A percentile compares a stretch with the other conserved stretches of the same genome.
These are phyloP conservation scores for Hydrochoerus hydrochaeris DNA, from an alignment of 2,113 vertebrate genomes.

Conservation along the genomic window DNA sequence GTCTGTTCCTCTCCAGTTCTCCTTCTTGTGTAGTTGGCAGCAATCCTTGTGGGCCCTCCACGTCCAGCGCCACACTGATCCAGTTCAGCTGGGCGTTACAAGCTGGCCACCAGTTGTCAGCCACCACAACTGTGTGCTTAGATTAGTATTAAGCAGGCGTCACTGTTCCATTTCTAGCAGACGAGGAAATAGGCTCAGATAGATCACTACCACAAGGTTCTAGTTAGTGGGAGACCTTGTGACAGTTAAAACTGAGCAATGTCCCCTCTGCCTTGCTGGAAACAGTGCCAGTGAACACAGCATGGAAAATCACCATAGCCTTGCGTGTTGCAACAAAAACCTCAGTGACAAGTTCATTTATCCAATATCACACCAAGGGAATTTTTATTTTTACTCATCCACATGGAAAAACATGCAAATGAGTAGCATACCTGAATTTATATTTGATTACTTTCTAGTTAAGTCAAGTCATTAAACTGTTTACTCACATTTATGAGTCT, in stretches of 20 bases:
- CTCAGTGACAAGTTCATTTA: neutral
- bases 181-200: neutral
- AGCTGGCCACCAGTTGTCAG: too few relatives aligned
- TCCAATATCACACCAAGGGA: neutral
- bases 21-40: too few relatives aligned
- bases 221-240: neutral
- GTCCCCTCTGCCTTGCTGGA: neutral
- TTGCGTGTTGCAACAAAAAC: neutral
- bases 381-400: conserved; percentile 59
- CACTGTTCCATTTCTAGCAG: too few relatives aligned
- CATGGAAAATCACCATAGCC: neutral
- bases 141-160: neutral
- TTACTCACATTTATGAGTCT: conserved; percentile 69
- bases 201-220: neutral
- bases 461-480: conserved; percentile 73
- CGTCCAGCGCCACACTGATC: too few relatives aligned
- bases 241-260: neutral
- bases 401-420: conserved; percentile 69
- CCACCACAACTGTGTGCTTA: neutral
- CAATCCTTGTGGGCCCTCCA: too few relatives aligned
- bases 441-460: conserved; percentile 74
- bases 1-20: too few relatives aligned
- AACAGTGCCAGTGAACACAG: accelerated
- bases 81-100: too few relatives aligned
- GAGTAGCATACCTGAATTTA: conserved; percentile 75